Evolutionary conservation across 1,140 invertebrate genomes (phyloP).

Genomic region (Mycetomoellerius zeteki): DNA sequence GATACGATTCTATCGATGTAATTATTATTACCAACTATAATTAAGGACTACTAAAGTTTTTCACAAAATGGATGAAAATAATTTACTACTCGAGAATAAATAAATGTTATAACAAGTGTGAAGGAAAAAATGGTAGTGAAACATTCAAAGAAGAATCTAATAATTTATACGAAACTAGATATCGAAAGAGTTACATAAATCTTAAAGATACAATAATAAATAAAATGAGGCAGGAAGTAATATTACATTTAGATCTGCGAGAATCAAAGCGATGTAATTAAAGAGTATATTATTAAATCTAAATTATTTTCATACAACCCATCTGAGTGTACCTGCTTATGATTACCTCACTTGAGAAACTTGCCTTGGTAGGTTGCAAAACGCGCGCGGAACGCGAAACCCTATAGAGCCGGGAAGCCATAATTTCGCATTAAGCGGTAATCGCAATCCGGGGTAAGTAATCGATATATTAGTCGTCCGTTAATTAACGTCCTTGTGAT

Average conservation of each 20-base stretch:
- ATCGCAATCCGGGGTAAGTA: constrained; percentile 78
- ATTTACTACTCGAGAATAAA: not conserved
- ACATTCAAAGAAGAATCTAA: not conserved
- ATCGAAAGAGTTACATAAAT: not conserved
- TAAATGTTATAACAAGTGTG: not conserved
- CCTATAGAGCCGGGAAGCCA: constrained; percentile 70
- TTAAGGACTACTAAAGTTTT: not conserved
- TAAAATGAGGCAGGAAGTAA: not conserved
- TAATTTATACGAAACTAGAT: not conserved
- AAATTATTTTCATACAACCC: constrained; percentile 48
- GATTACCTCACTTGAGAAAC: constrained; percentile 64
- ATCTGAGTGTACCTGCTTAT: constrained; percentile 54
- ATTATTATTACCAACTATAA: not conserved
- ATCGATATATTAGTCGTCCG: constrained; percentile 81
- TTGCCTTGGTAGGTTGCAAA: constrained; percentile 62
- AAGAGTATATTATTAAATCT: constrained; percentile 25
- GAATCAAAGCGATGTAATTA: constrained; percentile 14
- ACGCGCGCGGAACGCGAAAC: constrained; percentile 68
- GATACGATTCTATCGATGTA: not conserved
- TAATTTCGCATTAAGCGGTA: constrained; percentile 79
- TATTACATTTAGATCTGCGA: not conserved
- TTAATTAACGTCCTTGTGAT: constrained; percentile 81
- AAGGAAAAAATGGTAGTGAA: not conserved
- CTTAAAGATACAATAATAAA: not conserved
- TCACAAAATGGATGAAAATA: constrained; percentile 11